Conservation (phyloP, 2,888 invertebrate genomes). For the Deilephila elpenor region DNA sequence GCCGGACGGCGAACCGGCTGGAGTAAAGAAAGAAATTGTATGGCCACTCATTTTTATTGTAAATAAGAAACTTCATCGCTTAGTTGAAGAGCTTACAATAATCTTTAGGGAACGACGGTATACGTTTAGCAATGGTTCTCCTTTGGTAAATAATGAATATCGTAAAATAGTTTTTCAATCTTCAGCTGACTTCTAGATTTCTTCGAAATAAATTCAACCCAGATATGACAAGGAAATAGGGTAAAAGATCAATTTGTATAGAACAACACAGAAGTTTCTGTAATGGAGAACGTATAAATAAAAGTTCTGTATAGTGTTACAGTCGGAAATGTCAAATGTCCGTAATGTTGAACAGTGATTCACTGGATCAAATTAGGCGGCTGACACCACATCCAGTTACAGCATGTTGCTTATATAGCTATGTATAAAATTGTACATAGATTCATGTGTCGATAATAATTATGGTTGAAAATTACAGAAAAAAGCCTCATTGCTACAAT, state of each 20-base stretch:
- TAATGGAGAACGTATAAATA: background rate
- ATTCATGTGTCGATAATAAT: no score
- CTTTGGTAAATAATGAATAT: no score
- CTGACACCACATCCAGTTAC: background rate
- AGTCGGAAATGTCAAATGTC: slow-evolving; percentile 20
- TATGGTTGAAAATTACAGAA: no score
- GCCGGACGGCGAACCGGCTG: no score
- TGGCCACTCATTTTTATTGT: no score
- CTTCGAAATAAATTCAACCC: background rate
- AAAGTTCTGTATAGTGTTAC: slow-evolving; percentile 5
- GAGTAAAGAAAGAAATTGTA: no score
- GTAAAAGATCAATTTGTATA: background rate
- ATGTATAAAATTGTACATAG: background rate
- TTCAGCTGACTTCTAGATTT: no score
- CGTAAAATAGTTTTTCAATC: background rate
- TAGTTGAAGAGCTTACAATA: no score
- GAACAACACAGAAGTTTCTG: background rate
- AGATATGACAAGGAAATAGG: background rate
- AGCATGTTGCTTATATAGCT: background rate
- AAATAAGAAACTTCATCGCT: no score
- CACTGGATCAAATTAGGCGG: slow-evolving; percentile 19
- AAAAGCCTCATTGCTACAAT: no score
- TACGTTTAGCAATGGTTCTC: no score
- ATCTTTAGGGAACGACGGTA: no score
- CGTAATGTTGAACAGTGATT: slow-evolving; percentile 10